Evolutionary conservation across 2,113 vertebrate genomes (phyloP).

Genomic region (Pseudopipra pipra): DNA sequence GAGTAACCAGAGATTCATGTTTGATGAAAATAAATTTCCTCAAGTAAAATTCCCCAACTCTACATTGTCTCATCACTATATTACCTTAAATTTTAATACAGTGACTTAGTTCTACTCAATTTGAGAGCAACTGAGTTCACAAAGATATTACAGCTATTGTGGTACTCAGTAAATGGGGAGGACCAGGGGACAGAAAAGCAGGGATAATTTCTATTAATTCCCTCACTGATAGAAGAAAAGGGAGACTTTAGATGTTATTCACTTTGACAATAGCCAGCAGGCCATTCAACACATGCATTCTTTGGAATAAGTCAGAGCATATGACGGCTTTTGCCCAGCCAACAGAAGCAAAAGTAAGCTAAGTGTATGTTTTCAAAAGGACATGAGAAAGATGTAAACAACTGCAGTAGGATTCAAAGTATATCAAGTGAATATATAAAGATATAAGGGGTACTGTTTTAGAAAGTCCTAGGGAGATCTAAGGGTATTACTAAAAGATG

Average conservation of each 20-base stretch:
- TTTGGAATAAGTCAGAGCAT: not conserved
- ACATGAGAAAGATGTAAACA: not conserved
- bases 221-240: not conserved
- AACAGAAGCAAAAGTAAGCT: not conserved
- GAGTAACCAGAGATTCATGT: not conserved
- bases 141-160: not conserved
- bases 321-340: not conserved
- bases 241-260: not conserved
- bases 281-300: not conserved
- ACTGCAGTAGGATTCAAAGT: not conserved
- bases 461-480: not conserved
- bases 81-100: not conserved
- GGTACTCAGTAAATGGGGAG: not conserved
- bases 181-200: not conserved
- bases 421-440: not conserved
- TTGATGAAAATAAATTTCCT: not conserved
- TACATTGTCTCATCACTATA: not conserved
- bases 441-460: not conserved
- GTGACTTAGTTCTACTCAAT: not conserved
- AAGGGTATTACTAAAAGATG: not conserved
- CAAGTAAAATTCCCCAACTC: not conserved
- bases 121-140: not conserved
- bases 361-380: not conserved
- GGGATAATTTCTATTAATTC: not conserved
- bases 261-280: not conserved